These are phyloP conservation scores for Callionymus lyra DNA, from an alignment of 2,113 vertebrate genomes.

Conservation along the genomic window DNA sequence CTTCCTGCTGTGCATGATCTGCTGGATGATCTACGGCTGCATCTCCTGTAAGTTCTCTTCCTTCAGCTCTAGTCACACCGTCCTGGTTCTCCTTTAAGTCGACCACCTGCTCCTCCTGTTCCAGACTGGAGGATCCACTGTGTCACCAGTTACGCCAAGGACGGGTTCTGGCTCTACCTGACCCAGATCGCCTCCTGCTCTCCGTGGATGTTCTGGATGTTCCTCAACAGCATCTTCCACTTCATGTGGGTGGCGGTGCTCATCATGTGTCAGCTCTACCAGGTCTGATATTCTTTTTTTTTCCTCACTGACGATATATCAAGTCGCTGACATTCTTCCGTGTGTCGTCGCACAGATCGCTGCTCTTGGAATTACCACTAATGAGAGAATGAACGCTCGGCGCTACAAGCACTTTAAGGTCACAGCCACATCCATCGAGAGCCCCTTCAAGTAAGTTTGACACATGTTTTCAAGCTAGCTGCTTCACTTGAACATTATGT, in stretches of 20 bases:
- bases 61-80: not conserved
- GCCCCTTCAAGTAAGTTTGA: conserved; percentile 92
- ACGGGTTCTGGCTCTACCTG: conserved; percentile 94
- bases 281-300: conserved; percentile 66
- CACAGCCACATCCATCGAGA: conserved; percentile 97
- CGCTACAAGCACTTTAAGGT: conserved; percentile 99
- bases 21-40: conserved; percentile 99
- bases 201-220: conserved; percentile 99
- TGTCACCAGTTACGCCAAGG: conserved; percentile 84
- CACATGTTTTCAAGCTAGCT: no score
- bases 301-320: not conserved
- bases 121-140: conserved; percentile 95
- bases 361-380: conserved; percentile 95
- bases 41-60: conserved; percentile 79
- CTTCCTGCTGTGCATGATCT: conserved; percentile 98
- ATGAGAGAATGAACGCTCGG: conserved; percentile 98
- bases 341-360: conserved; percentile 72
- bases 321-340: not conserved
- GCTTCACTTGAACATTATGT: not conserved
- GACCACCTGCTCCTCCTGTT: not conserved
- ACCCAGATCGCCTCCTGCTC: conserved; percentile 96
- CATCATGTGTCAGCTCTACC: conserved; percentile 99
- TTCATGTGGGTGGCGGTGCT: conserved; percentile 98
- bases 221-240: conserved; percentile 96
- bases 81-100: not conserved